Percentiles rank a stretch among this genome's conserved stretches.
phyloP scores from a whole-genome alignment of 2,888 invertebrate species.

The Nomada hirtipes region DNA sequence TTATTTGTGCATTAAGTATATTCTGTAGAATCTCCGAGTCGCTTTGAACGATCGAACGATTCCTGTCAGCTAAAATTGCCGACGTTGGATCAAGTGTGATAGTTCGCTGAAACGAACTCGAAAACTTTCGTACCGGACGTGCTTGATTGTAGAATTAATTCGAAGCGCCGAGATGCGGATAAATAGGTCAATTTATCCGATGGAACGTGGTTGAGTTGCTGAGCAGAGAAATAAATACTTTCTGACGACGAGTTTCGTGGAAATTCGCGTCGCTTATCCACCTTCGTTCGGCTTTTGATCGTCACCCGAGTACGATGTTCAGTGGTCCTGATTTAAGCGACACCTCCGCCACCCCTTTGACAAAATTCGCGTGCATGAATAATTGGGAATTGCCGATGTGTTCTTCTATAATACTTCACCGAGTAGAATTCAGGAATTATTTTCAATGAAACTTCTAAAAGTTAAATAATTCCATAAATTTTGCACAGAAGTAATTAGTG shows the following conservation, averaged over 20 bases:
- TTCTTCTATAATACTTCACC: not conserved
- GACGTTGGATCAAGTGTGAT: not conserved
- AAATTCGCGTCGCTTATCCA: not conserved
- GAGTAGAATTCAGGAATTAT: not conserved
- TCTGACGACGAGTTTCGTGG: slow-evolving; percentile 9
- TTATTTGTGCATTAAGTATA: not conserved
- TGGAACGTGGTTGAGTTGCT: slow-evolving; percentile 6
- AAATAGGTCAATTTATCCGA: slow-evolving; percentile 31
- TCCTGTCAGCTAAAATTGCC: not conserved
- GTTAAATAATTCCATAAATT: slow-evolving; percentile 1
- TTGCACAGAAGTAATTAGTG: too few relatives aligned
- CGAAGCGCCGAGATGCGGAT: slow-evolving; percentile 12
- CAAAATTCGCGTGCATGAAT: not conserved
- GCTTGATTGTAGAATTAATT: slow-evolving; percentile 28
- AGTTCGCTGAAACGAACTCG: not conserved
- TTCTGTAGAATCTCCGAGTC: not conserved
- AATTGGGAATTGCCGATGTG: slow-evolving; percentile 3
- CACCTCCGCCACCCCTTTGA: not conserved
- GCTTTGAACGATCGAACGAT: not conserved
- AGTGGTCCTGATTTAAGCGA: slow-evolving; percentile 3
- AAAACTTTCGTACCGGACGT: slow-evolving; percentile 1
- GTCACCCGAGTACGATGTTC: slow-evolving; percentile 1
- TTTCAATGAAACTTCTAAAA: not conserved
- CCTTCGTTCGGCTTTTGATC: slow-evolving; percentile 10
- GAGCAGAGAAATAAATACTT: slow-evolving; percentile 9